Conservation (phyloP, 2,113 vertebrate genomes). For the Herpailurus yagouaroundi region DNA sequence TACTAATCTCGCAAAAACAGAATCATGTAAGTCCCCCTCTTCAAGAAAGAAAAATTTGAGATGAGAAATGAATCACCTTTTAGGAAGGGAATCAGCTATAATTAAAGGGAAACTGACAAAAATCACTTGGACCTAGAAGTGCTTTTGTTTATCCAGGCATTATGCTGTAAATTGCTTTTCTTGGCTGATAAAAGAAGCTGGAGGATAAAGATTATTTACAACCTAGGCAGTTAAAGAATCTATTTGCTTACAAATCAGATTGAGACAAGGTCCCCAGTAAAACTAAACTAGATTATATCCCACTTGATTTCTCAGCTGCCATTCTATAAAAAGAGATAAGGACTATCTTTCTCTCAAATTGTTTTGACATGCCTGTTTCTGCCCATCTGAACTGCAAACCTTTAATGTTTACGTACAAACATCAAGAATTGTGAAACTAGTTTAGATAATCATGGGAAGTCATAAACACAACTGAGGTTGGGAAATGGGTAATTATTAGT, state of each 20-base stretch:
- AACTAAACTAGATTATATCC: conserved; percentile 45
- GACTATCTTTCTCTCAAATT: conserved; percentile 22
- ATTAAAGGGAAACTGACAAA: conserved; percentile 55
- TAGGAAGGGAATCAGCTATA: neutral
- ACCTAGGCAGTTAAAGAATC: conserved; percentile 57
- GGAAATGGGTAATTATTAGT: conserved; percentile 33
- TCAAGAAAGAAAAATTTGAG: neutral
- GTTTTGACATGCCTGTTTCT: conserved; percentile 46
- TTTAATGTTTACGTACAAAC: conserved; percentile 13
- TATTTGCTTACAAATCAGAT: conserved; percentile 65
- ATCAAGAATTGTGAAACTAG: neutral
- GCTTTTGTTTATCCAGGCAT: conserved; percentile 57
- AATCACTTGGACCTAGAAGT: conserved; percentile 41
- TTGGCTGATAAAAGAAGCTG: conserved; percentile 47
- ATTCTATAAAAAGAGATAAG: conserved; percentile 50
- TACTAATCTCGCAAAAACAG: neutral
- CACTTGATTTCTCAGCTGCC: conserved; percentile 48
- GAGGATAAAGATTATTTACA: conserved; percentile 74
- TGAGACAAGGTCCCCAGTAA: conserved; percentile 35
- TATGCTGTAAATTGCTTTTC: conserved; percentile 61
- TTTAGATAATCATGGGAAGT: neutral
- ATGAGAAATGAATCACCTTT: conserved; percentile 35
- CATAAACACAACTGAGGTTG: neutral
- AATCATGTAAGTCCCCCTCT: neutral
- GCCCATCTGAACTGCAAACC: neutral